Conservation (phyloP, 2,888 invertebrate genomes). For the Hypomecis punctinalis region DNA sequence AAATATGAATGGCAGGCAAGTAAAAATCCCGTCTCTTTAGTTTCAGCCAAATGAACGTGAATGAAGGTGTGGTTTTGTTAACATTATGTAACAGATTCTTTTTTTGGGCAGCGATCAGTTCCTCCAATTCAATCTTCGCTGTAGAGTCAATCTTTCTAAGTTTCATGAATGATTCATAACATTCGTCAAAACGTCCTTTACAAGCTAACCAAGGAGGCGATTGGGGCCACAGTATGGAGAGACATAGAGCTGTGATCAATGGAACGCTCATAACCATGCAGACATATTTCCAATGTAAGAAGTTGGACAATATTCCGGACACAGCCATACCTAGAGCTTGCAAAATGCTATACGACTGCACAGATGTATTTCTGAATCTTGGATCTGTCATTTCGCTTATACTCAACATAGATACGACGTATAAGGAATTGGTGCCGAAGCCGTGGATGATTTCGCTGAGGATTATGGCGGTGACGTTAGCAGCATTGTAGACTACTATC, state of each 20-base stretch:
- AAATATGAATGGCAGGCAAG: slow-evolving; percentile 36
- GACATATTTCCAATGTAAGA: slow-evolving; percentile 29
- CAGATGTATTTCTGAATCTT: neutral
- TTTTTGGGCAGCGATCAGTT: slow-evolving; percentile 34
- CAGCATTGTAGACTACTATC: neutral
- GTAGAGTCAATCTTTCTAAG: slow-evolving; percentile 34
- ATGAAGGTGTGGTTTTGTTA: neutral
- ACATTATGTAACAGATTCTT: slow-evolving; percentile 5
- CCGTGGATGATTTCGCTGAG: slow-evolving; percentile 1
- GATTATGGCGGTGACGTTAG: neutral
- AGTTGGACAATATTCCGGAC: neutral
- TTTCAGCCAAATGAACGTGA: neutral
- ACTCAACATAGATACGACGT: neutral
- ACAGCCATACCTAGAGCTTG: neutral
- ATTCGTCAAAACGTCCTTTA: slow-evolving; percentile 30
- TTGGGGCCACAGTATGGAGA: slow-evolving; percentile 40
- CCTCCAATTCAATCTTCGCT: slow-evolving; percentile 33
- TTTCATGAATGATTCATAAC: slow-evolving; percentile 36
- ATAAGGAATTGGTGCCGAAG: slow-evolving; percentile 1
- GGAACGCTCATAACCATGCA: slow-evolving; percentile 31
- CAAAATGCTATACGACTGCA: slow-evolving; percentile 22
- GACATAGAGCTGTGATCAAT: slow-evolving; percentile 19
- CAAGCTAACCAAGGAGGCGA: slow-evolving; percentile 44
- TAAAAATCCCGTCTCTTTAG: slow-evolving; percentile 38
- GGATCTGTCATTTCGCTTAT: slow-evolving; percentile 3